A percentile compares a stretch with the other conserved stretches of the same genome.
phyloP scores from a whole-genome alignment of 2,797 vertebrate species.

The Crenichthys baileyi region DNA sequence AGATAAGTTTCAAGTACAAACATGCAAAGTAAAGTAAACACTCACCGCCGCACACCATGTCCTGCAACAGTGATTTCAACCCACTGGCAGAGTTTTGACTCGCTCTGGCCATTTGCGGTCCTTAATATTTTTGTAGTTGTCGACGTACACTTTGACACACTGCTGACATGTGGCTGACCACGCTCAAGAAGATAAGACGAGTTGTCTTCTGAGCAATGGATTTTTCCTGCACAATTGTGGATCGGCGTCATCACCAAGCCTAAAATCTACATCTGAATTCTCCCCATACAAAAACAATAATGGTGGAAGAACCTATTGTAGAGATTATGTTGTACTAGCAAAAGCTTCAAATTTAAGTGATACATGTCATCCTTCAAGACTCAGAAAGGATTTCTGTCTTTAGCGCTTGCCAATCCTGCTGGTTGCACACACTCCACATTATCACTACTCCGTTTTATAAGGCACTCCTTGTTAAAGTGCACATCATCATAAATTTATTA shows the following conservation, averaged over 20 bases:
- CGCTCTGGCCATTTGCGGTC: too few relatives aligned
- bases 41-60: too few relatives aligned
- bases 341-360: neutral
- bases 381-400: neutral
- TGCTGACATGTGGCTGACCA: too few relatives aligned
- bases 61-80: too few relatives aligned
- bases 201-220: too few relatives aligned
- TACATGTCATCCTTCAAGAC: neutral
- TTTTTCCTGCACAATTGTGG: neutral
- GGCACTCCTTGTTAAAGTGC: neutral
- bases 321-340: neutral
- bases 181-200: neutral
- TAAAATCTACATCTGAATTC: neutral
- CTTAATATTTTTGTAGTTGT: too few relatives aligned
- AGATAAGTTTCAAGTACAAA: too few relatives aligned
- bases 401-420: neutral
- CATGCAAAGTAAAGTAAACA: too few relatives aligned
- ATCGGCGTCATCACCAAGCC: neutral
- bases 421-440: neutral
- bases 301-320: neutral
- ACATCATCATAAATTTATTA: neutral
- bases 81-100: too few relatives aligned
- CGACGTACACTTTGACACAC: too few relatives aligned
- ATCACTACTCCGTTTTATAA: neutral
- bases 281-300: neutral